These are phyloP conservation scores for Bos indicus DNA, from an alignment of 2,113 vertebrate species.

Conservation along the genomic window DNA sequence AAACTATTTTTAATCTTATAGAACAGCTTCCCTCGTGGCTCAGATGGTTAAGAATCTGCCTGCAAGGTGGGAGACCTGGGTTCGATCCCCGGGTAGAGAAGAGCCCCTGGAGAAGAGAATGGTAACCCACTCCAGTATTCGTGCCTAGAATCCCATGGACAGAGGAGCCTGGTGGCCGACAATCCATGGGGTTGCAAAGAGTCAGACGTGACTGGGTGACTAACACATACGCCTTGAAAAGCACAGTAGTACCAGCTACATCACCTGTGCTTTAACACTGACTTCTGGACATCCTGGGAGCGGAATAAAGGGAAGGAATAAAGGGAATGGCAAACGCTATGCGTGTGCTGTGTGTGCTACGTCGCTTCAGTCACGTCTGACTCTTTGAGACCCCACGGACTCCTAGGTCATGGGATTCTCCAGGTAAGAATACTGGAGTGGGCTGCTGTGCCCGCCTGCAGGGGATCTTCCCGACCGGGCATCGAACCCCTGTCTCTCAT, in stretches of 20 bases:
- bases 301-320: too few species aligned
- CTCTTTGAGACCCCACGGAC: background rate
- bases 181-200: background rate
- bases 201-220: background rate
- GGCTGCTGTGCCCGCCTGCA: background rate
- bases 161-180: background rate
- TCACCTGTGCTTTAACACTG: background rate
- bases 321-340: background rate
- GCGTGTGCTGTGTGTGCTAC: background rate
- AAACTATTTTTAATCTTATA: background rate
- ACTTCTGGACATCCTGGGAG: background rate
- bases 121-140: background rate
- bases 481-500: fast-evolving
- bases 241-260: background rate
- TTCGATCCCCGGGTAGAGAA: background rate
- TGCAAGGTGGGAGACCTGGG: background rate
- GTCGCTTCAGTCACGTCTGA: background rate
- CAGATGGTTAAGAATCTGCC: background rate
- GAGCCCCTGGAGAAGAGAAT: background rate
- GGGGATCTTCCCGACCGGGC: background rate
- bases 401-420: background rate
- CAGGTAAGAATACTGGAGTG: background rate
- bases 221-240: background rate
- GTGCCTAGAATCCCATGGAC: background rate
- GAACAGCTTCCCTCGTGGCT: background rate